Evolutionary conservation across 2,113 vertebrate species (phyloP).

Genomic region (Crocuta crocuta): DNA sequence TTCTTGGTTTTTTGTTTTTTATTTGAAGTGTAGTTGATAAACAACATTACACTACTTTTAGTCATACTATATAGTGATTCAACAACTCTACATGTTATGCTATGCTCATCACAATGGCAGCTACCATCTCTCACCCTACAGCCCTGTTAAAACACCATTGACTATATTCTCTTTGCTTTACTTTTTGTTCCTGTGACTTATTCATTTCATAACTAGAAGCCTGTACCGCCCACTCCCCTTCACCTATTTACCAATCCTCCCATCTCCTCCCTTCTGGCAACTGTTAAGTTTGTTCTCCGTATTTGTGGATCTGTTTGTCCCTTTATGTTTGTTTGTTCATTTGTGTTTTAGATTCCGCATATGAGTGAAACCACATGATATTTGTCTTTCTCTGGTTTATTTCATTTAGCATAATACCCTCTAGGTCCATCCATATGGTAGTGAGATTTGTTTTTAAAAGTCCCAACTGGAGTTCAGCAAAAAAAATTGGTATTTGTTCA

Average conservation of each 20-base stretch:
- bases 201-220: not conserved
- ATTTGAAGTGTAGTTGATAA: not conserved
- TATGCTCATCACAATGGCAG: not conserved
- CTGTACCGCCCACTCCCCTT: not conserved
- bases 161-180: not conserved
- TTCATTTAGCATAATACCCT: not conserved
- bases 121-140: not conserved
- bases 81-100: not conserved
- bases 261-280: not conserved
- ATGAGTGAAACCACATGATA: not conserved
- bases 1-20: not conserved
- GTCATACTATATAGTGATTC: not conserved
- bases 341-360: not conserved
- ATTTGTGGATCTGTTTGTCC: not conserved
- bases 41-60: not conserved
- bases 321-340: not conserved
- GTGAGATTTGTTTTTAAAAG: conserved; percentile 36
- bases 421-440: not conserved
- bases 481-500: not conserved
- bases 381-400: not conserved
- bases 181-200: not conserved
- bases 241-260: not conserved
- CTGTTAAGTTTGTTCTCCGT: not conserved
- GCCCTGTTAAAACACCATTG: not conserved
- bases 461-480: not conserved